Conservation (phyloP, 2,797 vertebrate species). For the Neosilurus mollespiculum region DNA sequence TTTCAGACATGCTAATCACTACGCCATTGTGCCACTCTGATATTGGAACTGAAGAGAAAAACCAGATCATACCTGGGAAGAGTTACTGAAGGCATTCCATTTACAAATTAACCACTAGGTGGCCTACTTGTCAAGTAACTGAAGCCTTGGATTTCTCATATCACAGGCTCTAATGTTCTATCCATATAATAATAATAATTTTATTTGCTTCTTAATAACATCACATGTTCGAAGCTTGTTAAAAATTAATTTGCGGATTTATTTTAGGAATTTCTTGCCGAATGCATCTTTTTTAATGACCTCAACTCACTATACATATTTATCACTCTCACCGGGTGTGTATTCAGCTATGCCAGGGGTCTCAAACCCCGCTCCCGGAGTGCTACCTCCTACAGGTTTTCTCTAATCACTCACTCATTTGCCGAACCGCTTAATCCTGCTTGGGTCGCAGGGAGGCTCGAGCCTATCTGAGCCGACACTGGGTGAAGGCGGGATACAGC, state of each 20-base stretch:
- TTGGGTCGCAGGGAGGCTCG: no score
- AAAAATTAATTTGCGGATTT: neutral
- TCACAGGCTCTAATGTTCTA: neutral
- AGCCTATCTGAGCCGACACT: no score
- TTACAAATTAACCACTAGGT: conserved; percentile 23
- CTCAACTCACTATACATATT: neutral
- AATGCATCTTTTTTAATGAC: neutral
- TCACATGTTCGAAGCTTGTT: neutral
- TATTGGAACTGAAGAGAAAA: no score
- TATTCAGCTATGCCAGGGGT: neutral
- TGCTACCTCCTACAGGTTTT: no score
- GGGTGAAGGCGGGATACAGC: no score
- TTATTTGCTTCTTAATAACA: neutral
- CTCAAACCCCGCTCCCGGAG: no score
- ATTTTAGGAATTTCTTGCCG: neutral
- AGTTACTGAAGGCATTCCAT: no score
- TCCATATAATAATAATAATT: neutral
- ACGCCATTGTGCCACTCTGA: no score
- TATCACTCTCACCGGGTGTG: neutral
- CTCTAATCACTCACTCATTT: no score
- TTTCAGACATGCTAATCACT: no score
- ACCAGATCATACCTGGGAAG: no score
- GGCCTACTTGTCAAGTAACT: conserved; percentile 9
- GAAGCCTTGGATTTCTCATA: neutral
- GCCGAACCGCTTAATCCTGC: no score